phyloP scores from a whole-genome alignment of 2,888 invertebrate species.

The Cordylochernes scorpioides region DNA sequence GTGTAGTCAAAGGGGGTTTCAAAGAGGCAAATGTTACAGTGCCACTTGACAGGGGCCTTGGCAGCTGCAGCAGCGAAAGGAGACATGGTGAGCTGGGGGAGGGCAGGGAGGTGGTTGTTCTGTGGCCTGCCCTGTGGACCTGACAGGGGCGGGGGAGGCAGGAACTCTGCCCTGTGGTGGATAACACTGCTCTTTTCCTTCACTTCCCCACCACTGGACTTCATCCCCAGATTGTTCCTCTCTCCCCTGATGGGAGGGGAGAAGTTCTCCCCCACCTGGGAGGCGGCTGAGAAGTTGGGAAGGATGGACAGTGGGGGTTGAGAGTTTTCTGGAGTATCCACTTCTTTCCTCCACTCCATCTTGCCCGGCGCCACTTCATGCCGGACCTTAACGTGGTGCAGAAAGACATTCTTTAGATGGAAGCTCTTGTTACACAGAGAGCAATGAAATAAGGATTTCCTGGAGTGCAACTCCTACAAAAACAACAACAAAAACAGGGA shows the following conservation, averaged over 20 bases:
- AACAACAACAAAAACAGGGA: no score
- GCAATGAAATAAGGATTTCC: conserved; percentile 7
- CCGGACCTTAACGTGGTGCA: conserved; percentile 7
- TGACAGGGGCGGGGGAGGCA: neutral
- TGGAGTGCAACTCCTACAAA: conserved; percentile 9
- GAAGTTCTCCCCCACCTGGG: conserved; percentile 2
- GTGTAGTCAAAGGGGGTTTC: conserved; percentile 1
- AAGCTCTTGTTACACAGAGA: conserved; percentile 7
- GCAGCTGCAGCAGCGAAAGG: neutral
- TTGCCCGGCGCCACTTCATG: conserved; percentile 9
- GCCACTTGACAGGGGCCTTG: neutral
- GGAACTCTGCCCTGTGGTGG: neutral
- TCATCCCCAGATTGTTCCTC: conserved; percentile 5
- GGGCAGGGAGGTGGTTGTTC: neutral
- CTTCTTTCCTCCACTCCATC: conserved; percentile 4
- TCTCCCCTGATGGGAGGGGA: no score
- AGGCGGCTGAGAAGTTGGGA: conserved; percentile 4
- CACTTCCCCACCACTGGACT: neutral
- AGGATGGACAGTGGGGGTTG: conserved; percentile 4
- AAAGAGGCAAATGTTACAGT: conserved; percentile 1
- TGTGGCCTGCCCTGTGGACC: neutral
- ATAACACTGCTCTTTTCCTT: neutral
- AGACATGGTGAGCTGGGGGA: neutral
- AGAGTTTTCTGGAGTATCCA: conserved; percentile 1
- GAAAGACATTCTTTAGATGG: conserved; percentile 10